phyloP scores from a whole-genome alignment of 1,140 invertebrate genomes.

The Carposina sasakii region DNA sequence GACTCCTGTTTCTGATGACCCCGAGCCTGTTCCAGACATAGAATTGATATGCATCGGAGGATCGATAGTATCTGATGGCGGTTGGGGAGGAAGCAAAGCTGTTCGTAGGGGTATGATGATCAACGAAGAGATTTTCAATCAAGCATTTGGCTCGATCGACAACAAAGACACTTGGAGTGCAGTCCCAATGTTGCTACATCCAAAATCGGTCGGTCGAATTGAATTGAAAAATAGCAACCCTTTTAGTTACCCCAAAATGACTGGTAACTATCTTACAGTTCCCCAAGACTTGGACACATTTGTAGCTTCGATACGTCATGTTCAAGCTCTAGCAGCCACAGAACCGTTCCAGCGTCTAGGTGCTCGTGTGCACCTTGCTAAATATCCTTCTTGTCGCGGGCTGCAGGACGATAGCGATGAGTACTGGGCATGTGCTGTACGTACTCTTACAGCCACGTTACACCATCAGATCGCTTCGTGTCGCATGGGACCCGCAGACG shows the following conservation, averaged over 20 bases:
- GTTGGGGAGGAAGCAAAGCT: conserved; percentile 44
- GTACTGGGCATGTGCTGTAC: conserved; percentile 85
- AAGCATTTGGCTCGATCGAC: conserved; percentile 42
- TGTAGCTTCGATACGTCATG: conserved; percentile 49
- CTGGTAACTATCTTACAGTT: conserved; percentile 31
- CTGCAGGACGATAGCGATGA: conserved; percentile 78
- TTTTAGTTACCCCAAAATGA: conserved; percentile 77
- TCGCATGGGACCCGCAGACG: conserved; percentile 66
- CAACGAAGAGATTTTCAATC: conserved; percentile 32
- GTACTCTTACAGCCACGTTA: conserved; percentile 54
- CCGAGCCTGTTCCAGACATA: conserved; percentile 72
- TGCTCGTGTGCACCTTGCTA: conserved; percentile 78
- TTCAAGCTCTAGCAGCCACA: conserved; percentile 72
- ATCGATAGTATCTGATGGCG: conserved; percentile 70
- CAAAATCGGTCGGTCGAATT: conserved; percentile 49
- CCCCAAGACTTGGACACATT: conserved; percentile 50
- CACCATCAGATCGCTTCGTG: conserved; percentile 65
- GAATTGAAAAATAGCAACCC: conserved; percentile 79
- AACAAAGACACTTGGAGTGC: conserved; percentile 49
- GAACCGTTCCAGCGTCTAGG: conserved; percentile 81
- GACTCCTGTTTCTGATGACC: conserved; percentile 64
- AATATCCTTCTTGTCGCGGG: conserved; percentile 80
- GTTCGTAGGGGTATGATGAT: conserved; percentile 26
- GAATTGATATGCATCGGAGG: conserved; percentile 71
- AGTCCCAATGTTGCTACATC: conserved; percentile 55